These are phyloP conservation scores for Coilia nasus DNA, from an alignment of 2,797 vertebrate genomes.

Conservation along the genomic window DNA sequence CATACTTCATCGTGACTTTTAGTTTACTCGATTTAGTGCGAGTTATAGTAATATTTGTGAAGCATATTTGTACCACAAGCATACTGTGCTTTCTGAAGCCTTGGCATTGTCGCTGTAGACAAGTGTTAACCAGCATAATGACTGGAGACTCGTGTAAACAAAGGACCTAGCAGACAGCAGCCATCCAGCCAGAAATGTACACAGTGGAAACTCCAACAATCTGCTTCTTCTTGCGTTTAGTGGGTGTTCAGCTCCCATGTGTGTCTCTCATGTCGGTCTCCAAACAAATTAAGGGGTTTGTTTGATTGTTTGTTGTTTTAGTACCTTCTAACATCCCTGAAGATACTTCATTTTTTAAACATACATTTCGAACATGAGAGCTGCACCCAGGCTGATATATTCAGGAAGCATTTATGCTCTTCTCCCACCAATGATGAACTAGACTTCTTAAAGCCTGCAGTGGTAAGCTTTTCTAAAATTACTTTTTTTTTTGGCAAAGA, in stretches of 20 bases:
- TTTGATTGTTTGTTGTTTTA: background rate
- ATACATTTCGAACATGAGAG: no score
- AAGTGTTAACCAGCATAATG: background rate
- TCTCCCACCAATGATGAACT: no score
- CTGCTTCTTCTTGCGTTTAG: background rate
- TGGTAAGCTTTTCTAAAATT: background rate
- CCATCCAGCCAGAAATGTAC: background rate
- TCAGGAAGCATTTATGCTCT: no score
- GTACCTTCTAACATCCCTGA: background rate
- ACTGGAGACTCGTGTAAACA: background rate
- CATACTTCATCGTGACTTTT: background rate
- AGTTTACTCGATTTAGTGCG: background rate
- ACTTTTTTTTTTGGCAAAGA: background rate
- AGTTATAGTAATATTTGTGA: background rate
- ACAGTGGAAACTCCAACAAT: background rate
- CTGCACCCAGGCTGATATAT: no score
- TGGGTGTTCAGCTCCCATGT: background rate
- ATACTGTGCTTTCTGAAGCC: background rate
- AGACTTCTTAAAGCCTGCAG: background rate
- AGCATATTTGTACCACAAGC: background rate
- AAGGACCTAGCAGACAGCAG: background rate
- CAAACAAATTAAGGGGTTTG: background rate
- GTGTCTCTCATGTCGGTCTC: background rate
- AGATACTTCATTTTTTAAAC: no score
- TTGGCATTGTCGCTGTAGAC: background rate